These are phyloP conservation scores for Drosophila ezoana DNA, from an alignment of 2,888 invertebrate species.

Conservation along the genomic window DNA sequence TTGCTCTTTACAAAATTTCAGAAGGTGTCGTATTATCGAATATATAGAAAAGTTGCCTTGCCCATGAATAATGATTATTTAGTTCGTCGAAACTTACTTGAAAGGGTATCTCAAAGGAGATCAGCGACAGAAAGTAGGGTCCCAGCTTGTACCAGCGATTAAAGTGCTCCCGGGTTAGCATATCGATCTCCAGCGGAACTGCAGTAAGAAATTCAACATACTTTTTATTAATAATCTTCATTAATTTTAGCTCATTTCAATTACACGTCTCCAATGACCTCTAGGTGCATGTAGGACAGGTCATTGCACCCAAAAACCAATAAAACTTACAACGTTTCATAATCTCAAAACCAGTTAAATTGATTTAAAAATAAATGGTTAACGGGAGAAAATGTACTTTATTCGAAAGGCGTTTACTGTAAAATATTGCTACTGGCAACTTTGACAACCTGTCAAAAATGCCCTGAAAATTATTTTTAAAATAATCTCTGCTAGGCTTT, in stretches of 20 bases:
- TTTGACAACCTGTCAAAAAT: too few species aligned
- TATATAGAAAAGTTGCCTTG: not conserved
- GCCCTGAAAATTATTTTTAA: too few species aligned
- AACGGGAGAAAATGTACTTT: not conserved
- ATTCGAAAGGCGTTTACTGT: too few species aligned
- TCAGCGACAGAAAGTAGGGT: constrained; percentile 94
- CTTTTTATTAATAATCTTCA: constrained; percentile 3
- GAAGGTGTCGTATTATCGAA: too few species aligned
- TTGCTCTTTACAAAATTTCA: too few species aligned
- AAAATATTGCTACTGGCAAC: too few species aligned
- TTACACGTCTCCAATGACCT: too few species aligned
- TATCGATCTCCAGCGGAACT: constrained; percentile 96
- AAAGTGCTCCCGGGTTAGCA: constrained; percentile 94
- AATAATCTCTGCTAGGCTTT: too few species aligned
- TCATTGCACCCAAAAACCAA: not conserved
- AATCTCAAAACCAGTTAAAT: not conserved
- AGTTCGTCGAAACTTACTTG: constrained; percentile 86
- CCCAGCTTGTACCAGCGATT: constrained; percentile 97
- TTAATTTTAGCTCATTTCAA: not conserved
- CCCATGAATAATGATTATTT: not conserved
- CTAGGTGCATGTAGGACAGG: not conserved
- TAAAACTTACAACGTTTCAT: constrained; percentile 4
- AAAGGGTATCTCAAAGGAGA: constrained; percentile 96
- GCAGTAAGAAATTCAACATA: constrained; percentile 69
- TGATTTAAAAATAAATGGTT: not conserved